Percentiles rank a stretch among this genome's conserved stretches.
These are phyloP conservation scores for Muraenolepis orangiensis DNA, from an alignment of 2,797 vertebrate species.

Conservation along the genomic window DNA sequence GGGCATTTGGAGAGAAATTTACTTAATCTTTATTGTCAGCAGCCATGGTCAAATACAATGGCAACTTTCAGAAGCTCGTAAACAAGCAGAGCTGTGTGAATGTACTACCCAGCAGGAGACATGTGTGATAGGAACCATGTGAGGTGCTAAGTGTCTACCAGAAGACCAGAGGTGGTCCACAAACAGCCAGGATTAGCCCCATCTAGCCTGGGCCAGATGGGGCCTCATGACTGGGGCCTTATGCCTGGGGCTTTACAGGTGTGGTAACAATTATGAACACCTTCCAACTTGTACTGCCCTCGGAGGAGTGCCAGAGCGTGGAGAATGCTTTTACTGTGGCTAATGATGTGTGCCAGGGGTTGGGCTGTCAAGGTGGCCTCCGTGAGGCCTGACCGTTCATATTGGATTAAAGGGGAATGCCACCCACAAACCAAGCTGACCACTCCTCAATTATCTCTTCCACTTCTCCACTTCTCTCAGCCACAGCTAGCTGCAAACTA, in stretches of 20 bases:
- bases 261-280: slow-evolving; percentile 77
- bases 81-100: slow-evolving; percentile 34
- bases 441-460: slow-evolving; percentile 6
- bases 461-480: neutral
- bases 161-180: slow-evolving; percentile 51
- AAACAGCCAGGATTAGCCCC: slow-evolving; percentile 58
- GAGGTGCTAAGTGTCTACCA: slow-evolving; percentile 42
- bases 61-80: slow-evolving; percentile 40
- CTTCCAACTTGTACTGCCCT: slow-evolving; percentile 70
- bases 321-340: slow-evolving; percentile 66
- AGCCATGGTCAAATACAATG: slow-evolving; percentile 12
- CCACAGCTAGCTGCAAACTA: neutral
- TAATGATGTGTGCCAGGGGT: slow-evolving; percentile 54
- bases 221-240: slow-evolving; percentile 25
- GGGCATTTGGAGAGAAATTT: slow-evolving; percentile 11
- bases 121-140: slow-evolving; percentile 68
- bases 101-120: slow-evolving; percentile 47
- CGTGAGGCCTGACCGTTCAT: slow-evolving; percentile 8
- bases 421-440: slow-evolving; percentile 39
- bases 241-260: slow-evolving; percentile 64
- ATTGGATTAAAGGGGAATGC: slow-evolving; percentile 34
- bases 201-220: slow-evolving; percentile 54
- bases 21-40: slow-evolving; percentile 18
- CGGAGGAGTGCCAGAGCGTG: slow-evolving; percentile 62
- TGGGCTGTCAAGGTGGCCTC: slow-evolving; percentile 45